Percentiles rank a stretch among this genome's conserved stretches.
Evolutionary conservation across 1,140 invertebrate species (phyloP).

Genomic region (Euura saliciscinereae): DNA sequence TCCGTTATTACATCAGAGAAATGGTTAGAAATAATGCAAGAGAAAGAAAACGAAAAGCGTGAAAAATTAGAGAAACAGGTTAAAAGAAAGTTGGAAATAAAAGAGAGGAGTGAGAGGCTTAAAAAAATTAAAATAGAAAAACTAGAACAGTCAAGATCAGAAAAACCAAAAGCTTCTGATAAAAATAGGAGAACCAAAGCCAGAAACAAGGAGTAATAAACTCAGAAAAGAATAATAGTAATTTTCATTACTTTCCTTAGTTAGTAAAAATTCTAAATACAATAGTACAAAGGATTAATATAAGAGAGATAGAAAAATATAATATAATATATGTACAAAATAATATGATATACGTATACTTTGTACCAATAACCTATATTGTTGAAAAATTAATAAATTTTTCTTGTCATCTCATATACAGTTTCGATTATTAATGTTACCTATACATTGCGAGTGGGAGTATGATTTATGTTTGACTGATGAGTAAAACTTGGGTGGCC

Average conservation of each 20-base stretch:
- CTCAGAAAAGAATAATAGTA: neutral
- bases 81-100: constrained; percentile 23
- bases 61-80: constrained; percentile 19
- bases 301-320: too few relatives aligned
- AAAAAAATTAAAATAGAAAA: neutral
- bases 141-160: neutral
- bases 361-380: too few relatives aligned
- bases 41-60: constrained; percentile 18
- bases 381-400: too few relatives aligned
- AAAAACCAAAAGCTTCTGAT: neutral
- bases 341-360: too few relatives aligned
- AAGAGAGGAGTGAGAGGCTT: constrained; percentile 8
- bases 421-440: too few relatives aligned
- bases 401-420: too few relatives aligned
- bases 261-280: too few relatives aligned
- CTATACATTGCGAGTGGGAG: too few relatives aligned
- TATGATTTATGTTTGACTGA: too few relatives aligned
- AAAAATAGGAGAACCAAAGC: neutral
- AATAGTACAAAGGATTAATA: too few relatives aligned
- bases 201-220: neutral
- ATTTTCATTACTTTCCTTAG: neutral
- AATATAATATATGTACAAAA: too few relatives aligned
- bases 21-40: constrained; percentile 28
- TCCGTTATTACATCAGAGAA: constrained; percentile 30
- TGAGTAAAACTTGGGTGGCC: too few relatives aligned